These are phyloP conservation scores for Coptodon bakossiorum DNA, from an alignment of 2,113 vertebrate species.

Conservation along the genomic window DNA sequence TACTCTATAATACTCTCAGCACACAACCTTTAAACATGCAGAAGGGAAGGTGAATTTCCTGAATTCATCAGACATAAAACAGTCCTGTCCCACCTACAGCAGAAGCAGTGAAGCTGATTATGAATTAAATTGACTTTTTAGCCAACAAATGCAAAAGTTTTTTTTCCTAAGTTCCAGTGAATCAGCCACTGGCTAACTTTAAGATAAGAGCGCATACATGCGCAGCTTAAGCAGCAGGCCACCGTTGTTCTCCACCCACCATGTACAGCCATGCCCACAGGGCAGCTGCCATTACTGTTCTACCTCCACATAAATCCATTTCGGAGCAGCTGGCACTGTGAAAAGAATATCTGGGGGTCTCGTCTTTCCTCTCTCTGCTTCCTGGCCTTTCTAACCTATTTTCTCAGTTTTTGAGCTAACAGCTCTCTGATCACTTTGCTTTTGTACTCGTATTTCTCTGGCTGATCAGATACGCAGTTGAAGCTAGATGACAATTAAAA, in stretches of 20 bases:
- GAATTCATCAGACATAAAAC: background rate
- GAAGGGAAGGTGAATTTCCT: background rate
- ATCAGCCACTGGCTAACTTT: background rate
- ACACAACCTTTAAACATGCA: background rate
- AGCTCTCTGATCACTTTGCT: background rate
- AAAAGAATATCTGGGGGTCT: background rate
- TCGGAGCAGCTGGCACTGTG: conserved; percentile 4
- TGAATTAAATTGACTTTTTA: background rate
- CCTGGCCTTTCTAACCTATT: background rate
- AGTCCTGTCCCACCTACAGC: background rate
- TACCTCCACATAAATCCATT: conserved; percentile 4
- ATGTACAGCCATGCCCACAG: background rate
- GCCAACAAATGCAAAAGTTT: background rate
- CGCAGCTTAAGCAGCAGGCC: background rate
- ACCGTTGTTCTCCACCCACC: background rate
- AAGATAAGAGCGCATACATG: background rate
- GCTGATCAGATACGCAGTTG: background rate
- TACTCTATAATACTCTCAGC: background rate
- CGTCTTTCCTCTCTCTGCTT: background rate
- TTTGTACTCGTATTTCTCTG: background rate
- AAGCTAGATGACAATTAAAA: background rate
- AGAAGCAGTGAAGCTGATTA: background rate
- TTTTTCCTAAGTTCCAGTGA: background rate
- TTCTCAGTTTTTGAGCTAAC: background rate
- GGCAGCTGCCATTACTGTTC: conserved; percentile 26